Conservation (phyloP, 2,888 invertebrate genomes). For the Ophion ellenae region DNA sequence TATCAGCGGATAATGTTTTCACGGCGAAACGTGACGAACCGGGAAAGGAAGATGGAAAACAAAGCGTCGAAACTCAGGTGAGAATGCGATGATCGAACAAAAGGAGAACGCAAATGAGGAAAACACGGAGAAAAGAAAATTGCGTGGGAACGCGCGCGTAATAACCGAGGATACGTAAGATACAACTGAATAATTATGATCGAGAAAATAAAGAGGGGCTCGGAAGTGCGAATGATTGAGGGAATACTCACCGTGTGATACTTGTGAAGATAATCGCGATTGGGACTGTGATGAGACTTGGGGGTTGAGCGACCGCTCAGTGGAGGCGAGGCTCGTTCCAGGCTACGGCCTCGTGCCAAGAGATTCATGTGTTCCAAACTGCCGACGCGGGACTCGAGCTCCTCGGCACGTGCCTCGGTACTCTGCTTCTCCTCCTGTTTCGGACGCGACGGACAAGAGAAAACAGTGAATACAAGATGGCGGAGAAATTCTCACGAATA, state of each 20-base stretch:
- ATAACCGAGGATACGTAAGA: constrained; percentile 24
- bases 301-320: constrained; percentile 96
- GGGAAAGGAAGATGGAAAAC: constrained; percentile 12
- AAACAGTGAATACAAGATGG: neutral
- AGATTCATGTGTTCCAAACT: constrained; percentile 97
- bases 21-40: neutral
- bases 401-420: constrained; percentile 98
- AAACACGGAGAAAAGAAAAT: constrained; percentile 4
- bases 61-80: constrained; percentile 20
- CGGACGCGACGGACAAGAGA: neutral
- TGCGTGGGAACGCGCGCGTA: neutral
- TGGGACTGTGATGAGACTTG: constrained; percentile 91
- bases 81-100: constrained; percentile 3
- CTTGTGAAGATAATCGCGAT: constrained; percentile 94
- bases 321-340: constrained; percentile 90
- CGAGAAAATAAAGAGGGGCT: constrained; percentile 23
- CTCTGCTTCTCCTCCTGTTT: constrained; percentile 97
- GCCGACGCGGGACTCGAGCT: constrained; percentile 97
- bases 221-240: constrained; percentile 23
- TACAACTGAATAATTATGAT: constrained; percentile 31
- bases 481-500: neutral
- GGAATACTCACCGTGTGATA: constrained; percentile 94
- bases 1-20: neutral
- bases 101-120: constrained; percentile 22
- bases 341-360: constrained; percentile 89